phyloP scores from a whole-genome alignment of 2,113 vertebrate genomes.

The Periophthalmus modestus region DNA sequence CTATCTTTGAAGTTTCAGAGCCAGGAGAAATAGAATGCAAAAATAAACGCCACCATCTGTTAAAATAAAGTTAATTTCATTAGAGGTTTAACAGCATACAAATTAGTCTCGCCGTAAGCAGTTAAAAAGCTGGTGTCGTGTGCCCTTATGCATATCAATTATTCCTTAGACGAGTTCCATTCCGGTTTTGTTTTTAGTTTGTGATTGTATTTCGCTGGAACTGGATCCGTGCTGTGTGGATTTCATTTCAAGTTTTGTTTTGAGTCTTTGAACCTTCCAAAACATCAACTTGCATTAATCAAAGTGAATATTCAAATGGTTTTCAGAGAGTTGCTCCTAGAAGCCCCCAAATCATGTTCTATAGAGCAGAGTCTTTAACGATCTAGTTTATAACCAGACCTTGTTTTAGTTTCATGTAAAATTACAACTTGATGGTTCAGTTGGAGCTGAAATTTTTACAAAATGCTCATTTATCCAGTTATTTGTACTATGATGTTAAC shows the following conservation, averaged over 20 bases:
- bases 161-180: constrained; percentile 39
- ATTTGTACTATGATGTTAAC: neutral
- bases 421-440: too few relatives aligned
- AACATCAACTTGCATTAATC: constrained; percentile 27
- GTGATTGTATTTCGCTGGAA: constrained; percentile 29
- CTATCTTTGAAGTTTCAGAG: constrained; percentile 6
- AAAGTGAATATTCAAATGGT: constrained; percentile 7
- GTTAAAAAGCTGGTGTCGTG: constrained; percentile 29
- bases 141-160: constrained; percentile 51
- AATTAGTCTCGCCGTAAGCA: constrained; percentile 44
- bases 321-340: constrained; percentile 7
- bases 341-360: neutral
- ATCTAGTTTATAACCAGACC: neutral
- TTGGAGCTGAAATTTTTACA: too few relatives aligned
- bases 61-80: constrained; percentile 50
- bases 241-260: constrained; percentile 20
- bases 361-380: neutral
- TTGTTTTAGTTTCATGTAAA: too few relatives aligned
- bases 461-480: too few relatives aligned
- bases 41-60: constrained; percentile 36
- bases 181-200: constrained; percentile 22
- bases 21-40: constrained; percentile 19
- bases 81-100: constrained; percentile 43
- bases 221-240: neutral
- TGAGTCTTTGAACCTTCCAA: constrained; percentile 25